These are phyloP conservation scores for Medauroidea extradentata DNA, from an alignment of 1,140 invertebrate genomes.

Conservation along the genomic window DNA sequence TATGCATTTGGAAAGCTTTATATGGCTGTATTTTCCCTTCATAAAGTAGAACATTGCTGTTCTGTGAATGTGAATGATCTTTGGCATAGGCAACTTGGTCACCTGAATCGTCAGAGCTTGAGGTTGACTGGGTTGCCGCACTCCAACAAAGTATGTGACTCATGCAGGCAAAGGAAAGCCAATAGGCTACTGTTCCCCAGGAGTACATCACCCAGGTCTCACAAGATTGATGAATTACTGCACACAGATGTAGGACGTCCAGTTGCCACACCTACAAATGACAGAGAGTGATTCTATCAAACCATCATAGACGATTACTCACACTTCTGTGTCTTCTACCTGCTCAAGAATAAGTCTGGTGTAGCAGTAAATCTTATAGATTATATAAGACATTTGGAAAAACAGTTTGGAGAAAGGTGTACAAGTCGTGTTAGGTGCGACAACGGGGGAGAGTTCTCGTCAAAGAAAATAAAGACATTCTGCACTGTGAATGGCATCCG, in stretches of 20 bases:
- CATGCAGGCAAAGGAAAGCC: not conserved
- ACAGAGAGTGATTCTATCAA: not conserved
- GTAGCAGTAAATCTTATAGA: not conserved
- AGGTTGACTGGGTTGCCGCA: not conserved
- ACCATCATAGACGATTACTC: not conserved
- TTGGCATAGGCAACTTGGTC: constrained; percentile 7
- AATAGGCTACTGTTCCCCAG: not conserved
- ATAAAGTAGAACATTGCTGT: too few species aligned
- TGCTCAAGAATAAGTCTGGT: not conserved
- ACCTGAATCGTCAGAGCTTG: not conserved
- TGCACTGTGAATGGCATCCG: not conserved
- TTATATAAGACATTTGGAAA: not conserved
- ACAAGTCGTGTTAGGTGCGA: not conserved
- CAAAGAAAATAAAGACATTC: not conserved
- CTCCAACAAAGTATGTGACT: not conserved
- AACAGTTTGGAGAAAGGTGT: not conserved
- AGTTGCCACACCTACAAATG: not conserved
- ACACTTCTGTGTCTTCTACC: not conserved
- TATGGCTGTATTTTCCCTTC: too few species aligned
- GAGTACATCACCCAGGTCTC: not conserved
- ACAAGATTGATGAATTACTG: not conserved
- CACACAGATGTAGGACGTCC: not conserved
- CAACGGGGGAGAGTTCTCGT: not conserved
- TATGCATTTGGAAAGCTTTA: too few species aligned
- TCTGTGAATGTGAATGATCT: constrained; percentile 1